These are phyloP conservation scores for Geothlypis trichas DNA, from an alignment of 2,113 vertebrate genomes.

Conservation along the genomic window DNA sequence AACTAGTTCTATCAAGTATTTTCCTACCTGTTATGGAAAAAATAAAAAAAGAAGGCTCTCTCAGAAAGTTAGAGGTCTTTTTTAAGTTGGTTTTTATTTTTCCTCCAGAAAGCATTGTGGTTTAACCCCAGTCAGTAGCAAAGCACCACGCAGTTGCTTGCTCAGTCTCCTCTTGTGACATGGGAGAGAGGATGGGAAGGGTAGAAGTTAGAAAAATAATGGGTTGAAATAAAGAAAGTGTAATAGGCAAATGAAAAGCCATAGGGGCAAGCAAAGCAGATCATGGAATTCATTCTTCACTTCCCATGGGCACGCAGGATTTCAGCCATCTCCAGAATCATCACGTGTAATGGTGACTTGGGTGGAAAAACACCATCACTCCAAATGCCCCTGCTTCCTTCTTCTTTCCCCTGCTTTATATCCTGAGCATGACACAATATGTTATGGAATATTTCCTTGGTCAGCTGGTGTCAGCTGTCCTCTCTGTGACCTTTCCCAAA, in stretches of 20 bases:
- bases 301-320: neutral
- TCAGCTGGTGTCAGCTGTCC: neutral
- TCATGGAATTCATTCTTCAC: neutral
- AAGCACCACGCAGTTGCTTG: neutral
- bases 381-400: neutral
- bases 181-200: neutral
- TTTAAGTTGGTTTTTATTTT: neutral
- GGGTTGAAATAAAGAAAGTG: neutral
- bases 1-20: neutral
- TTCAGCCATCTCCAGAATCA: neutral
- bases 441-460: neutral
- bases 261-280: neutral
- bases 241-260: neutral
- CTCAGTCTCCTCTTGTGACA: neutral
- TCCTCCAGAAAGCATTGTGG: rapidly evolving
- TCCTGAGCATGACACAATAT: neutral
- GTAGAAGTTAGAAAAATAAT: neutral
- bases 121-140: neutral
- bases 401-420: neutral
- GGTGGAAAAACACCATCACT: neutral
- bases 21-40: neutral
- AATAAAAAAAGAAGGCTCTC: neutral
- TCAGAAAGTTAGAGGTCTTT: neutral
- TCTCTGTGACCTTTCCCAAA: neutral
- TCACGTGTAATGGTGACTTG: rapidly evolving